A percentile compares a stretch with the other conserved stretches of the same genome.
These are phyloP conservation scores for Eurosta solidaginis DNA, from an alignment of 1,140 invertebrate species.

Conservation along the genomic window DNA sequence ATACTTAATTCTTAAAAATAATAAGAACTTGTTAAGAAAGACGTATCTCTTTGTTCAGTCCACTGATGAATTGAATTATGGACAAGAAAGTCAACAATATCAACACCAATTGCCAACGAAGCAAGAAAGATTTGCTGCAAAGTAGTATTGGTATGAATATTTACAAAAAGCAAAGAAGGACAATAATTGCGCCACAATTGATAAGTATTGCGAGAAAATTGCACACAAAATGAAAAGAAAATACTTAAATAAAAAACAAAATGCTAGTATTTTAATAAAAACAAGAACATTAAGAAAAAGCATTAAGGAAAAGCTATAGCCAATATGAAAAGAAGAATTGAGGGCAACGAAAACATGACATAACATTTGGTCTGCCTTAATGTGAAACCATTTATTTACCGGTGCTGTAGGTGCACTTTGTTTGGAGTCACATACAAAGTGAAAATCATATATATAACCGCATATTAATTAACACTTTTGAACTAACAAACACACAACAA, in stretches of 20 bases:
- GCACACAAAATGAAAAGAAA: not conserved
- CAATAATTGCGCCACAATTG: not conserved
- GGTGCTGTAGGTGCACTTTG: not conserved
- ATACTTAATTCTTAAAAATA: no score
- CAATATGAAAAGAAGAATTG: not conserved
- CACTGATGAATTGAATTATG: not conserved
- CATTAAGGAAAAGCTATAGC: not conserved
- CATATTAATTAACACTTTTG: constrained; percentile 12
- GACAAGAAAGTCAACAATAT: not conserved
- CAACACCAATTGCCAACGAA: not conserved
- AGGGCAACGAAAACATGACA: not conserved
- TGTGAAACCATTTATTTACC: not conserved
- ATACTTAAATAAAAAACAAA: not conserved
- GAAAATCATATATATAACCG: not conserved
- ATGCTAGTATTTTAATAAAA: not conserved
- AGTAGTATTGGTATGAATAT: not conserved
- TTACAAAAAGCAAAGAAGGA: not conserved
- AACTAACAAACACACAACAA: no score
- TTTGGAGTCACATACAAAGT: not conserved
- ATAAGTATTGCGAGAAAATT: not conserved
- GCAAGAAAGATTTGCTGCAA: not conserved
- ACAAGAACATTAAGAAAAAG: not conserved
- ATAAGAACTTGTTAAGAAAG: no score
- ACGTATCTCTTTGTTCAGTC: no score
- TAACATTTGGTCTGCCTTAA: not conserved